phyloP scores from a whole-genome alignment of 1,140 invertebrate species.

The Elymnias hypermnestra region DNA sequence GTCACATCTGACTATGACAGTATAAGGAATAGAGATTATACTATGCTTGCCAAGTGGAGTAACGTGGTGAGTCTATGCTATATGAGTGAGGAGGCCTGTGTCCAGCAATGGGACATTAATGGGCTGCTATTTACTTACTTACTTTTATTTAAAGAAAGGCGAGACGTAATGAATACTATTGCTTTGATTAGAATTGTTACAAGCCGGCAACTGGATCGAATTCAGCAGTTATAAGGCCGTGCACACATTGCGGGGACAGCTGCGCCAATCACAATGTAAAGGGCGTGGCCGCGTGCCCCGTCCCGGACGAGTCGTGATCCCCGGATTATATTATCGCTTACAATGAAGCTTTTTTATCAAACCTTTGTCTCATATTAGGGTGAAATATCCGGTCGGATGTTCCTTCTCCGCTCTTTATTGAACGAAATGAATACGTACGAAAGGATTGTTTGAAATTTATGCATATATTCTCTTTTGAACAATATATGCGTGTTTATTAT shows the following conservation, averaged over 20 bases:
- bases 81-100: too few relatives aligned
- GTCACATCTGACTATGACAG: too few relatives aligned
- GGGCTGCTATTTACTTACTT: too few relatives aligned
- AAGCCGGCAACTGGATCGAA: constrained; percentile 11
- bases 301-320: constrained; percentile 39
- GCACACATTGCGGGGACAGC: constrained; percentile 56
- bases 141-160: too few relatives aligned
- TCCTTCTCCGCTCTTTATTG: constrained; percentile 62
- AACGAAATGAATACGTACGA: constrained; percentile 54
- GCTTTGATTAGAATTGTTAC: too few relatives aligned
- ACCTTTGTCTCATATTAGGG: constrained; percentile 62
- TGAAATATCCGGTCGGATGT: constrained; percentile 74
- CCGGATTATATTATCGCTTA: constrained; percentile 67
- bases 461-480: constrained; percentile 1
- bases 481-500: neutral
- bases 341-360: constrained; percentile 70
- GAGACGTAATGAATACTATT: too few relatives aligned
- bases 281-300: constrained; percentile 50
- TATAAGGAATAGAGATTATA: too few relatives aligned
- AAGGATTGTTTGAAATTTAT: constrained; percentile 36
- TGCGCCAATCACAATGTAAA: constrained; percentile 71
- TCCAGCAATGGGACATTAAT: too few relatives aligned
- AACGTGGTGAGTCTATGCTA: too few relatives aligned
- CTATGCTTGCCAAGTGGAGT: too few relatives aligned
- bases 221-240: constrained; percentile 38